Evolutionary conservation across 2,113 vertebrate genomes (phyloP), one percentile per base, ranked within the genome.

Genomic region (Eulacestoma nigropectus): DNA sequence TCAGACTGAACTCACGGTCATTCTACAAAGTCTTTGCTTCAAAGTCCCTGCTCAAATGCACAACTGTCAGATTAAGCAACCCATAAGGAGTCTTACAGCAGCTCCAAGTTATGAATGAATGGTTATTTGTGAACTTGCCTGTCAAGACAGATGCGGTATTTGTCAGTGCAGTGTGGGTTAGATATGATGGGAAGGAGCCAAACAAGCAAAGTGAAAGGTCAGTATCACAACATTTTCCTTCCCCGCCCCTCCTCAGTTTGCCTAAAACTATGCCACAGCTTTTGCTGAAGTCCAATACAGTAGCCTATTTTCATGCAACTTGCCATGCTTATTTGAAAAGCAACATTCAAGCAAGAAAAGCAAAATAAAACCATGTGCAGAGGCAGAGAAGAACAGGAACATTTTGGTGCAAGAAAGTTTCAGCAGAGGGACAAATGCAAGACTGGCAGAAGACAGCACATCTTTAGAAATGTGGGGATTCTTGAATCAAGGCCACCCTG

Each of bases 101-200:
- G 86, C 95, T 89, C 62, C 29, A 70, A 94, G 90, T 96, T 95
- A 96, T 94, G 96, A 97, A 97, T 97, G 96, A 97, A 93, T 57
- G 65, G 88, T 47, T 93, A 91, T 88, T 96, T 96, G 96, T 95
- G 93, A 97, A 95, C 90, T 53, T 10, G 89, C 87, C 59, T 94
- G 96, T 97, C 94, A 96, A 91, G 95, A 96, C 95, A 98, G 84
- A 97, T 93, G 78, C 16, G 29, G 91, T 80, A 93, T 96, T 97
- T 96, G 96, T 96, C 97, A 95, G 89, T 6, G 79, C 84, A 94
- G 77, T 21, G 55, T 78, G 95, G 89, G 83, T 90, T 77, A 89
- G 95, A 97, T 80, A 95, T 3, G 86, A 91, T 93, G 93, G 91
- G 92, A 96, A 87, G 86, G 92, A 96, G 96, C 84, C 94, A 98